Evolutionary conservation across 2,888 invertebrate species (phyloP).

Genomic region (Pammene fasciana): DNA sequence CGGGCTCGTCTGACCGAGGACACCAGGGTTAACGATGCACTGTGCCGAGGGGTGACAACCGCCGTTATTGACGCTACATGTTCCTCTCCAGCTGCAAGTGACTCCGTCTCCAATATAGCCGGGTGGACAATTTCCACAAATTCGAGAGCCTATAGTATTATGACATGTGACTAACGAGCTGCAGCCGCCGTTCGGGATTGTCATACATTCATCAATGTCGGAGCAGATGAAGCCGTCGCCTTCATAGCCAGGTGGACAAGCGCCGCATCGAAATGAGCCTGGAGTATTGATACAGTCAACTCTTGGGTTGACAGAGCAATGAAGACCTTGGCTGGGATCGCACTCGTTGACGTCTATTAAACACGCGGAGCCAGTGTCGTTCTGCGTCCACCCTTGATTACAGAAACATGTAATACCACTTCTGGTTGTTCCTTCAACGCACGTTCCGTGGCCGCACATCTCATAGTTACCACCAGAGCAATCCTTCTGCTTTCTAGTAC

Average conservation of each 20-base stretch:
- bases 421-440: constrained; percentile 85
- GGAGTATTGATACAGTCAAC: constrained; percentile 95
- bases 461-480: constrained; percentile 88
- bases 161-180: constrained; percentile 93
- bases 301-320: constrained; percentile 91
- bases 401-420: constrained; percentile 91
- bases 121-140: constrained; percentile 93
- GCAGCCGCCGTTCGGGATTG: constrained; percentile 95
- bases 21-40: constrained; percentile 87
- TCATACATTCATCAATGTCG: constrained; percentile 94
- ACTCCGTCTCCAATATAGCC: constrained; percentile 94
- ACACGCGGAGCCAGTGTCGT: constrained; percentile 88
- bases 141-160: constrained; percentile 93
- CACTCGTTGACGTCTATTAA: constrained; percentile 95
- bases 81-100: constrained; percentile 86
- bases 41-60: constrained; percentile 93
- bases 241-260: constrained; percentile 93
- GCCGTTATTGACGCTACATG: constrained; percentile 90
- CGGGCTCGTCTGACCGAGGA: constrained; percentile 82
- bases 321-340: constrained; percentile 82
- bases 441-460: constrained; percentile 95
- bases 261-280: constrained; percentile 94
- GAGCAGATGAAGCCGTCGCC: constrained; percentile 94
- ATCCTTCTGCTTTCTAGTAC: constrained; percentile 88
- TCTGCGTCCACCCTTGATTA: constrained; percentile 94